These are phyloP conservation scores for Blastobasis lacticolella DNA, from an alignment of 2,888 invertebrate genomes.

Conservation along the genomic window DNA sequence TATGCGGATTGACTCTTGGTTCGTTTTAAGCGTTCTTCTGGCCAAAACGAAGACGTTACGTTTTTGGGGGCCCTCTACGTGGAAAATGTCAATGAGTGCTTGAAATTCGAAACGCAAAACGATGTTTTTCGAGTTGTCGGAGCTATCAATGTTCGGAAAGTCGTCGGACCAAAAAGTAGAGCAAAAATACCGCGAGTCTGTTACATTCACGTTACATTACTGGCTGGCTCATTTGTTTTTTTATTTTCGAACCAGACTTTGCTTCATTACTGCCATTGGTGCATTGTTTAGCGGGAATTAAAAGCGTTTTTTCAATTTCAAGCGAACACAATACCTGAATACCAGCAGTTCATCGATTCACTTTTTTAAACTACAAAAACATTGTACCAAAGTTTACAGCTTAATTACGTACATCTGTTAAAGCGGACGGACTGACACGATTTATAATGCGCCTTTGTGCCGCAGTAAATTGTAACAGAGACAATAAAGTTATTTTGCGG, in stretches of 20 bases:
- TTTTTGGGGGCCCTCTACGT: conserved; percentile 15
- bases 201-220: conserved; percentile 16
- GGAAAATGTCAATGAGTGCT: conserved; percentile 48
- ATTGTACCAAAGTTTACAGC: conserved; percentile 56
- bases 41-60: conserved; percentile 27
- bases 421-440: conserved; percentile 45
- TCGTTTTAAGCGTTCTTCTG: conserved; percentile 19
- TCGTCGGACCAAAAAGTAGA: conserved; percentile 43
- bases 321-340: conserved; percentile 27
- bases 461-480: conserved; percentile 54
- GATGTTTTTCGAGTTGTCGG: conserved; percentile 39
- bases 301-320: conserved; percentile 23
- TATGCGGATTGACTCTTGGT: conserved; percentile 27
- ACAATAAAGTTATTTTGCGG: conserved; percentile 61
- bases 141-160: conserved; percentile 37
- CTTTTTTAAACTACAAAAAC: conserved; percentile 47
- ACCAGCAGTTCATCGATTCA: conserved; percentile 29
- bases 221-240: conserved; percentile 21
- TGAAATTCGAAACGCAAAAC: conserved; percentile 56
- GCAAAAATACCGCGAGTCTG: conserved; percentile 20
- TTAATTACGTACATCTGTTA: conserved; percentile 72
- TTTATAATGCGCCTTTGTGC: conserved; percentile 62
- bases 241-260: conserved; percentile 18
- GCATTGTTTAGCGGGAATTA: conserved; percentile 43
- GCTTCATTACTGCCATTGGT: conserved; percentile 33